Evolutionary conservation across 2,888 invertebrate genomes (phyloP).

Genomic region (Trichacis sp.): DNA sequence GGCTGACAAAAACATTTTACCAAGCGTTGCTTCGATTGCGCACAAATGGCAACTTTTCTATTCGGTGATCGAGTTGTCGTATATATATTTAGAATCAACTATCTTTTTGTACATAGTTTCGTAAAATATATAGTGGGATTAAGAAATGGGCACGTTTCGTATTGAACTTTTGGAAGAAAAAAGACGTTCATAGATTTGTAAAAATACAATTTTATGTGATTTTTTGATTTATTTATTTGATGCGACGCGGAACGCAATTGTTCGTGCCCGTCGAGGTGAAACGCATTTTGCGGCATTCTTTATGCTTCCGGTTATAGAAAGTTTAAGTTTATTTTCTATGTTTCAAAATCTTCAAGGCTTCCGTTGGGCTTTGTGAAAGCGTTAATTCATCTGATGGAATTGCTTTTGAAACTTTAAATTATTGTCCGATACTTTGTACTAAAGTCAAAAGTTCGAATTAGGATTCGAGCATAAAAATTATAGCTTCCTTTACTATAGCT

Average conservation of each 20-base stretch:
- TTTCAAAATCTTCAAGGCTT: background rate
- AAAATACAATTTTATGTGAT: background rate
- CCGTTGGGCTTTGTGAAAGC: background rate
- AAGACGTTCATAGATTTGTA: background rate
- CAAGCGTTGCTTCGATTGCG: background rate
- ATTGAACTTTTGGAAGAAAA: background rate
- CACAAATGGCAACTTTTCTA: background rate
- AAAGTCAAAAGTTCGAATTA: too few species aligned
- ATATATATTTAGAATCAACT: background rate
- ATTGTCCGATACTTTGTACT: too few species aligned
- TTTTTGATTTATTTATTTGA: slow-evolving; percentile 3
- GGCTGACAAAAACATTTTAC: background rate
- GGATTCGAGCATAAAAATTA: too few species aligned
- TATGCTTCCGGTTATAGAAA: background rate
- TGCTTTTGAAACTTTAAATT: too few species aligned
- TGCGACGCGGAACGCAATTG: background rate
- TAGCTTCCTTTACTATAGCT: too few species aligned
- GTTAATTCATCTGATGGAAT: background rate
- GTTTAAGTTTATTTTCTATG: background rate
- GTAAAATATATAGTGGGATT: background rate
- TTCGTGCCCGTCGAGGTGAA: background rate
- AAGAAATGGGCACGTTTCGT: slow-evolving; percentile 4
- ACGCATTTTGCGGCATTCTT: slow-evolving; percentile 1
- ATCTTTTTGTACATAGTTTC: slow-evolving; percentile 5
- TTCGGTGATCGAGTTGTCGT: slow-evolving; percentile 1